phyloP scores from a whole-genome alignment of 2,797 vertebrate genomes.

The Bovichtus variegatus region DNA sequence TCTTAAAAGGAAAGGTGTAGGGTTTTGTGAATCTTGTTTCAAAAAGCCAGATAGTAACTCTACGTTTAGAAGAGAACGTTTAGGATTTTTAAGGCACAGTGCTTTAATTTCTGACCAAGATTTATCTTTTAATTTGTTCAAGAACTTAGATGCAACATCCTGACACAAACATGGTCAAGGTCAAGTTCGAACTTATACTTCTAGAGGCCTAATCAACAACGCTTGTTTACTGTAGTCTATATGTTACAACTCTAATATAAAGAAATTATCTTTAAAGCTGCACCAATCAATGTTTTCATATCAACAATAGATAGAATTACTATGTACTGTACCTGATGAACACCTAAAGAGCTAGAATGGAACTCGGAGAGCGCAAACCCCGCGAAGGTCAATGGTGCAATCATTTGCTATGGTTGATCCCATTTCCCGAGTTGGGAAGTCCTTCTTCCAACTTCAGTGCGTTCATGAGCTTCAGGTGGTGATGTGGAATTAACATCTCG shows the following conservation, averaged over 20 bases:
- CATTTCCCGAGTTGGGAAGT: too few species aligned
- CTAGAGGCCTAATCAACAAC: not conserved
- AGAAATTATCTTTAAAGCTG: not conserved
- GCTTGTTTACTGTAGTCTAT: not conserved
- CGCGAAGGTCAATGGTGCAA: too few species aligned
- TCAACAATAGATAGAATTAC: not conserved
- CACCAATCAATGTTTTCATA: not conserved
- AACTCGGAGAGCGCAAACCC: too few species aligned
- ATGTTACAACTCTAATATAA: not conserved
- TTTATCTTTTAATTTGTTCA: not conserved
- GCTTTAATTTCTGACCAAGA: not conserved
- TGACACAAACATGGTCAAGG: not conserved
- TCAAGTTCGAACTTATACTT: not conserved
- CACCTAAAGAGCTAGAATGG: too few species aligned
- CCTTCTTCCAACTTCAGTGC: too few species aligned
- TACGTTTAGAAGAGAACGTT: not conserved
- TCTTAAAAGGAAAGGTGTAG: conserved; percentile 39
- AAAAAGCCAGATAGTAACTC: conserved; percentile 1
- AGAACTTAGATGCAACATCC: not conserved
- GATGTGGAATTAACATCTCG: too few species aligned
- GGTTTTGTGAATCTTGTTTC: conserved; percentile 9
- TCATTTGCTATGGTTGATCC: too few species aligned
- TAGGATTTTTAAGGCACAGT: not conserved
- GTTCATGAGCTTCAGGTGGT: too few species aligned
- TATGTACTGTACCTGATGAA: too few species aligned